Percentiles rank a stretch among this genome's conserved stretches.
Conservation (phyloP, 1,140 invertebrate genomes). For the Aphelenchoides fujianensis region DNA sequence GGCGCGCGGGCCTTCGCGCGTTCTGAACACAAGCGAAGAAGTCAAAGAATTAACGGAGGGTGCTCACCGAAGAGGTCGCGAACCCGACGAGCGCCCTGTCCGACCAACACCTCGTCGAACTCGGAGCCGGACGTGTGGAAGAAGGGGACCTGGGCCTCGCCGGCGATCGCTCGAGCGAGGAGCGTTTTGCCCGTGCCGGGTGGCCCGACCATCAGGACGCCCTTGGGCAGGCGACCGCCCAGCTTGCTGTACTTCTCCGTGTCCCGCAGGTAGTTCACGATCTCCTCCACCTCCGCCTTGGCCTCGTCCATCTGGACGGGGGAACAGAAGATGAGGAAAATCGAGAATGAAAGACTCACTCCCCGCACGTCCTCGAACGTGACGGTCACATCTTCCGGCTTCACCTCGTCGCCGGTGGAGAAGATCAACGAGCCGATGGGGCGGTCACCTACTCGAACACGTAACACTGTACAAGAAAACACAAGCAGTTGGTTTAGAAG, state of each 20-base stretch:
- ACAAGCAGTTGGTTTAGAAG: conserved; percentile 12
- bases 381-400: conserved; percentile 90
- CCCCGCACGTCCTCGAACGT: conserved; percentile 96
- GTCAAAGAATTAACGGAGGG: no score
- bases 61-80: conserved; percentile 89
- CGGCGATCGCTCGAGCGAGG: conserved; percentile 92
- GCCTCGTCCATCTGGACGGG: conserved; percentile 77
- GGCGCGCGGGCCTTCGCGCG: conserved; percentile 86
- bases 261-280: conserved; percentile 91
- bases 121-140: conserved; percentile 96
- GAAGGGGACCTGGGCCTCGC: conserved; percentile 95
- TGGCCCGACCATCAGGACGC: conserved; percentile 87
- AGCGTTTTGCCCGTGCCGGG: conserved; percentile 95
- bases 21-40: conserved; percentile 27
- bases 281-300: conserved; percentile 90
- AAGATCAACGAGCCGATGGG: conserved; percentile 50
- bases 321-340: conserved; percentile 19
- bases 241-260: conserved; percentile 89
- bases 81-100: conserved; percentile 88
- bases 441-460: conserved; percentile 38
- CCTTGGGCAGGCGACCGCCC: conserved; percentile 93
- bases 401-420: conserved; percentile 74
- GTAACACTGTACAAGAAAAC: conserved; percentile 23
- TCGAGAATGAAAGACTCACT: conserved; percentile 64
- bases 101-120: conserved; percentile 97